Percentiles rank a stretch among this genome's conserved stretches.
These are phyloP conservation scores for Porites lobata DNA, from an alignment of 92 coral and sea anemone species.

Conservation along the genomic window DNA sequence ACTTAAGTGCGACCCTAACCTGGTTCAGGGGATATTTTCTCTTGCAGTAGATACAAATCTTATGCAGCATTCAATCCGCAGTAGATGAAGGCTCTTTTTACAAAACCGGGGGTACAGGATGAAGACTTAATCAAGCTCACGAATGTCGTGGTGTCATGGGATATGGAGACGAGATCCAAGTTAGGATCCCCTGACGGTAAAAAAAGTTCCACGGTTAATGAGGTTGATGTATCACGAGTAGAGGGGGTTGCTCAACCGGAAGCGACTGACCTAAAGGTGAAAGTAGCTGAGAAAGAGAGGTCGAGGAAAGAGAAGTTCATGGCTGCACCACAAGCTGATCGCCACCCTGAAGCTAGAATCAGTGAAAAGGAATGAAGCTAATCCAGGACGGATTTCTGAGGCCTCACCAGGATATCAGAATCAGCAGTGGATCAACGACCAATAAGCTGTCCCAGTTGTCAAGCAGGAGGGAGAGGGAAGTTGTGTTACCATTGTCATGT, in stretches of 20 bases:
- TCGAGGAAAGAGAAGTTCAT: constrained; percentile 47
- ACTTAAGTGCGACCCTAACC: constrained; percentile 42
- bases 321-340: constrained; percentile 57
- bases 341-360: constrained; percentile 44
- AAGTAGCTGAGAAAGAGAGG: neutral
- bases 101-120: constrained; percentile 43
- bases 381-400: neutral
- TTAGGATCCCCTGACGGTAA: neutral
- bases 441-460: neutral
- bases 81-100: constrained; percentile 56
- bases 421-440: neutral
- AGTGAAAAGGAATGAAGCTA: constrained; percentile 8
- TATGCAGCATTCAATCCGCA: constrained; percentile 50
- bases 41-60: constrained; percentile 69
- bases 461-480: neutral
- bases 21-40: constrained; percentile 58
- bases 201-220: constrained; percentile 46
- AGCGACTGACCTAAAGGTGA: neutral
- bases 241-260: constrained; percentile 21
- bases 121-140: constrained; percentile 33
- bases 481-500: constrained; percentile 23
- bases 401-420: neutral
- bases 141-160: constrained; percentile 63
- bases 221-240: constrained; percentile 45
- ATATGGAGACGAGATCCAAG: constrained; percentile 53